Base-by-base conservation (phyloP, 2,888 invertebrate genomes). In the Smittia aterrima region DNA sequence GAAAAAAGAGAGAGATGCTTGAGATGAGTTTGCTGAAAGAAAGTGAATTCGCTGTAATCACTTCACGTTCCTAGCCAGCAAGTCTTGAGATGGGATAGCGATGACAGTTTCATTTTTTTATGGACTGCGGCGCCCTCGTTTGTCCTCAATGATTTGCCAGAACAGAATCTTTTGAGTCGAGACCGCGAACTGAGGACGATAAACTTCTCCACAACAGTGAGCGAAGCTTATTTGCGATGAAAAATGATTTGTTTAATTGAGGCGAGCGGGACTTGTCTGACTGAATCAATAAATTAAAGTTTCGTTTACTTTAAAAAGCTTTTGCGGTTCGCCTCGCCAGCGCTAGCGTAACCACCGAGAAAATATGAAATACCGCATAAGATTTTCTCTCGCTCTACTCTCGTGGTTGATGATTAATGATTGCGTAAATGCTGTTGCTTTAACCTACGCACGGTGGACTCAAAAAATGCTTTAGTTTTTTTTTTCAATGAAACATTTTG, bases 351-450 rank as follows among this genome's bases (percentile, higher is more conserved):
- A 47, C 58, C 18, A 7, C 58, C 4, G 22, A 18, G 3, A 58
- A 22, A 58, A 13, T 58, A 22, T 22, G 18, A 58, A 58, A 58
- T 18, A 58, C 22, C 58, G 58, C 58, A 47, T 58, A 22, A 2
- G 58, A 22, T 58, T 58, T 18, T 58, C 18, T 13, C n/a, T 2
- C 11, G 4, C 11, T 47, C 20, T 20, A 3, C 58, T 20, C 22
- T 58, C 58, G 22, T 58, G 64, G 20, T n/a, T 25, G 27, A 72
- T 72, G 72, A 72, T 72, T 72, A 62, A 72, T 72, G 72, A n/a
- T 72, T 72, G 62, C 38, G 72, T 72, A 72, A 72, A 38, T 38
- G 24, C 38, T 72, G 58, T 72, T 72, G 62, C 40, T 40, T 20
- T 47, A n/a, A 47, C 47, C 47, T 47, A 47, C 47, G 47, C 47